A percentile compares a stretch with the other conserved stretches of the same genome.
Conservation (phyloP, 2,888 invertebrate species). For the Oligia fasciuncula region DNA sequence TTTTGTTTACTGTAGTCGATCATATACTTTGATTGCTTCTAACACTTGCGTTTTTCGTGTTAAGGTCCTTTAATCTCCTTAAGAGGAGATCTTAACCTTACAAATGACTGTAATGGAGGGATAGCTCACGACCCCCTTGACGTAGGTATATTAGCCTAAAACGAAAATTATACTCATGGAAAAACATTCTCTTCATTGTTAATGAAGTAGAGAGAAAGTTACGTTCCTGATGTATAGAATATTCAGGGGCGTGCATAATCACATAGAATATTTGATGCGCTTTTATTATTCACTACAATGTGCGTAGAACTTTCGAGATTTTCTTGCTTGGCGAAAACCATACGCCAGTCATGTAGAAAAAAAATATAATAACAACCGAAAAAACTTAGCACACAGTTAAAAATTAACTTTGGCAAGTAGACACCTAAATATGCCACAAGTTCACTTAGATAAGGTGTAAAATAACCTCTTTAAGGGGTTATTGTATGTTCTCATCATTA, state of each 20-base stretch:
- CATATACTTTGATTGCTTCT: too few species aligned
- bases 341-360: not conserved
- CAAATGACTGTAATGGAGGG: constrained; percentile 71
- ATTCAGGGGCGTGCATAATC: constrained; percentile 54
- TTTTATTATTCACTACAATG: constrained; percentile 21
- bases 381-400: not conserved
- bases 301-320: not conserved
- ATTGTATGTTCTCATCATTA: not conserved
- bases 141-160: constrained; percentile 58
- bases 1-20: too few species aligned
- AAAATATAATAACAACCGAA: too few species aligned
- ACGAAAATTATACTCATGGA: constrained; percentile 68
- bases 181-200: constrained; percentile 64
- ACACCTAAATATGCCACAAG: not conserved
- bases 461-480: not conserved
- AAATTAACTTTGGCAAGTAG: not conserved
- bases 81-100: constrained; percentile 66
- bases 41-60: too few species aligned
- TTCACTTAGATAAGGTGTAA: not conserved
- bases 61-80: too few species aligned
- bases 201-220: constrained; percentile 57
- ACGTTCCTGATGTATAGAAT: constrained; percentile 48
- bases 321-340: not conserved
- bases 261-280: constrained; percentile 25
- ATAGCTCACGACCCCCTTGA: constrained; percentile 69